phyloP scores from a whole-genome alignment of 2,888 invertebrate genomes.

The Stegana nigrithorax region DNA sequence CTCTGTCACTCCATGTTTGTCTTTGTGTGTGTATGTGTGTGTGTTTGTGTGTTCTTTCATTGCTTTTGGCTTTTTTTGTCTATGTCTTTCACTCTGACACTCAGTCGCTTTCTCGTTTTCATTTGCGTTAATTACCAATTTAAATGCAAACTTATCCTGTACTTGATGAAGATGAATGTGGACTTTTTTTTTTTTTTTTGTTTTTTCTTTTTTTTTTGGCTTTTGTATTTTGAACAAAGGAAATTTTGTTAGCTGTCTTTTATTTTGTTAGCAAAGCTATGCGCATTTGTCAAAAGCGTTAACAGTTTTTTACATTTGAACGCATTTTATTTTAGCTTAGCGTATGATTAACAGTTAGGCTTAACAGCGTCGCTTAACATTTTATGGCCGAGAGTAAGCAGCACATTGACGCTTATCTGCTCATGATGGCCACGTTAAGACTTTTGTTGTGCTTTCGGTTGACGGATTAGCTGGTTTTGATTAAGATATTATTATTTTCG shows the following conservation, averaged over 20 bases:
- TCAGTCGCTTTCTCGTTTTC: slow-evolving; percentile 40
- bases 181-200: not conserved
- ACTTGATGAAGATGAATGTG: slow-evolving; percentile 54
- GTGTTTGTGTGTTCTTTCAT: not conserved
- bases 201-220: too few relatives aligned
- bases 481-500: too few relatives aligned
- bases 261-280: not conserved
- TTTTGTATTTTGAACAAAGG: too few relatives aligned
- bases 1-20: slow-evolving; percentile 11
- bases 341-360: too few relatives aligned
- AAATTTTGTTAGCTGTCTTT: not conserved
- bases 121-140: slow-evolving; percentile 59
- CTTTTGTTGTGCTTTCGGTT: too few relatives aligned
- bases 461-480: too few relatives aligned
- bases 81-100: too few relatives aligned
- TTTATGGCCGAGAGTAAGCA: too few relatives aligned
- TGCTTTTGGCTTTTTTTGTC: not conserved
- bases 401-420: too few relatives aligned
- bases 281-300: not conserved
- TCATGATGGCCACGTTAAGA: too few relatives aligned
- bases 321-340: not conserved
- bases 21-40: slow-evolving; percentile 1
- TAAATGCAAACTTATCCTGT: slow-evolving; percentile 57
- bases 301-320: not conserved
- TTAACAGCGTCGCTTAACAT: too few relatives aligned